phyloP scores from a whole-genome alignment of 2,888 invertebrate genomes.

The Heliconius erato region DNA sequence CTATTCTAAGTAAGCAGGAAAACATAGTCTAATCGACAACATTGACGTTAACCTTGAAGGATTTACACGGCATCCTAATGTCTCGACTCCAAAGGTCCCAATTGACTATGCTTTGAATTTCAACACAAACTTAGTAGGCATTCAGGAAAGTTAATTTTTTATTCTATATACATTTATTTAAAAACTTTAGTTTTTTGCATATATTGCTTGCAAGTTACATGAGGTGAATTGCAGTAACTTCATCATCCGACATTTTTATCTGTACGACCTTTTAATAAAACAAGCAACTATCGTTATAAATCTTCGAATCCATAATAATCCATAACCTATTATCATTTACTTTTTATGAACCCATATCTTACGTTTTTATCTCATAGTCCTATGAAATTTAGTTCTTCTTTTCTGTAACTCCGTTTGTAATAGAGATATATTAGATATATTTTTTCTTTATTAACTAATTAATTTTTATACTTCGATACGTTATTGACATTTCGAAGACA shows the following conservation, averaged over 20 bases:
- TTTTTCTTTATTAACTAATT: slow-evolving; percentile 34
- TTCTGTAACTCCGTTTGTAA: slow-evolving; percentile 50
- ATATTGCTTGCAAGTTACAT: background rate
- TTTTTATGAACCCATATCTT: slow-evolving; percentile 29
- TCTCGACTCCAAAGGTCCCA: slow-evolving; percentile 32
- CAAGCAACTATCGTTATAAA: slow-evolving; percentile 52
- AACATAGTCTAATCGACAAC: slow-evolving; percentile 24
- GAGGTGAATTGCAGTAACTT: slow-evolving; percentile 50
- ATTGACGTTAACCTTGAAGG: slow-evolving; percentile 40
- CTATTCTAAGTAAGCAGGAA: slow-evolving; percentile 32
- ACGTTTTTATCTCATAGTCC: slow-evolving; percentile 18
- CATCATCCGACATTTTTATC: slow-evolving; percentile 65
- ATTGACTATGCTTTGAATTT: slow-evolving; percentile 33
- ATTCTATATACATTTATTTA: background rate
- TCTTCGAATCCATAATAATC: slow-evolving; percentile 35
- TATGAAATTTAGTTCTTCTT: slow-evolving; percentile 21
- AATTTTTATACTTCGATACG: slow-evolving; percentile 49
- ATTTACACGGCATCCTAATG: slow-evolving; percentile 37
- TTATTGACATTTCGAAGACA: slow-evolving; percentile 61
- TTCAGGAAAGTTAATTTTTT: background rate
- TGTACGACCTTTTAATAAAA: slow-evolving; percentile 64
- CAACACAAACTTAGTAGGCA: slow-evolving; percentile 16
- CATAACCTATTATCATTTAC: slow-evolving; percentile 27
- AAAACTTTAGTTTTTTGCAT: background rate
- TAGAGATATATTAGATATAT: slow-evolving; percentile 41